These are phyloP conservation scores for Darevskia nairensis DNA, from an alignment of 2,797 vertebrate species.

Conservation along the genomic window DNA sequence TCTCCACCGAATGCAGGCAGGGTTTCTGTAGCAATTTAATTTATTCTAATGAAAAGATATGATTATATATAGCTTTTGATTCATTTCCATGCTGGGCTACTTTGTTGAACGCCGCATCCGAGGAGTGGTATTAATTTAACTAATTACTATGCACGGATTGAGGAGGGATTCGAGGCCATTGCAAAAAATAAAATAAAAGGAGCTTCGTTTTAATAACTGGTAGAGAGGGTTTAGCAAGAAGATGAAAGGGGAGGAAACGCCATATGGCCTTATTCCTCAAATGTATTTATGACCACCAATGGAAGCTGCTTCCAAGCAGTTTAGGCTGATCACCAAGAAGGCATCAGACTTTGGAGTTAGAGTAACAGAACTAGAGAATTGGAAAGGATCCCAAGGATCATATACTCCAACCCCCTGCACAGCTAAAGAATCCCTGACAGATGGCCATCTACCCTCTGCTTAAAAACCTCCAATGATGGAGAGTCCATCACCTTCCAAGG, in stretches of 20 bases:
- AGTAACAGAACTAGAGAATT: no score
- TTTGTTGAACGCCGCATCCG: conserved; percentile 45
- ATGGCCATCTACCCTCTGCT: no score
- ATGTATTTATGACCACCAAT: background rate
- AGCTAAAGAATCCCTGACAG: no score
- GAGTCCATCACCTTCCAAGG: no score
- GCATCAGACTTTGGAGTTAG: background rate
- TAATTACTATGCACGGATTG: conserved; percentile 37
- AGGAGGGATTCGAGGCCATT: conserved; percentile 24
- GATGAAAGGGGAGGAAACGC: conserved; percentile 12
- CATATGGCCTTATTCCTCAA: conserved; percentile 22
- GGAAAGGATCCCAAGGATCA: no score
- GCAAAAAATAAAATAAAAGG: background rate
- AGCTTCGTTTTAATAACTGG: conserved; percentile 15
- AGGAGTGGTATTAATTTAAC: conserved; percentile 41
- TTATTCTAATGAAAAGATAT: conserved; percentile 51
- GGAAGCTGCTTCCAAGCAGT: background rate
- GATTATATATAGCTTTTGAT: conserved; percentile 27
- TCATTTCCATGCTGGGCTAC: conserved; percentile 11
- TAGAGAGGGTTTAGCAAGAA: conserved; percentile 24
- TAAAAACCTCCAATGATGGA: no score
- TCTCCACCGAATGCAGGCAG: conserved; percentile 1
- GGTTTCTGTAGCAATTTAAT: conserved; percentile 33
- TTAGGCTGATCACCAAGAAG: no score
- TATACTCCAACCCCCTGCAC: no score